Conservation (phyloP, 2,113 vertebrate genomes). For the Pachycephala philippinensis region DNA sequence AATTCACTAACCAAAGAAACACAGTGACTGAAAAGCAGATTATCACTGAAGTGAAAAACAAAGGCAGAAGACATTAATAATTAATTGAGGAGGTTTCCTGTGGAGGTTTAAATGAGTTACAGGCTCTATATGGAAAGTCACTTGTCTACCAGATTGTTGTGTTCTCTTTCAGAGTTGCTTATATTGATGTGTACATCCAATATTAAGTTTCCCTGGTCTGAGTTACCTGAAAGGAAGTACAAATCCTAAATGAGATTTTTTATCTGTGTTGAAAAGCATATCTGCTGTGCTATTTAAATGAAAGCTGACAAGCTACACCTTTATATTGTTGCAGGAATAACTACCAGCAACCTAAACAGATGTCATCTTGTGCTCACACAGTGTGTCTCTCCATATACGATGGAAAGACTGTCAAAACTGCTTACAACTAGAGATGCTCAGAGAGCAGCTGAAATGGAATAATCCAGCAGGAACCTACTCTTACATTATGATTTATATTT, state of each 20-base stretch:
- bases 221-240: neutral
- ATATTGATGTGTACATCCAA: neutral
- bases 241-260: neutral
- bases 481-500: neutral
- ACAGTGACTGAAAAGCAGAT: slow-evolving; percentile 43
- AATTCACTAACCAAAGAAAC: slow-evolving; percentile 36
- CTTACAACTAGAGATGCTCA: neutral
- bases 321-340: neutral
- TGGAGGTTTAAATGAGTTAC: slow-evolving; percentile 63
- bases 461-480: neutral
- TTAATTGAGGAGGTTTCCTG: slow-evolving; percentile 70
- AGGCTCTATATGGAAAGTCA: slow-evolving; percentile 44
- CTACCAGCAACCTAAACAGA: neutral
- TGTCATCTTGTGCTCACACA: neutral
- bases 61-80: slow-evolving; percentile 77
- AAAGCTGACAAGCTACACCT: neutral
- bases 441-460: neutral
- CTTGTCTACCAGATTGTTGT: slow-evolving; percentile 34
- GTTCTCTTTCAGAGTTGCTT: neutral
- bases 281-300: neutral
- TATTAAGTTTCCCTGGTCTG: slow-evolving; percentile 13
- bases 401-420: neutral
- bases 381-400: neutral
- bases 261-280: neutral
- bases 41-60: slow-evolving; percentile 72